A percentile compares a stretch with the other conserved stretches of the same genome.
Evolutionary conservation across 2,113 vertebrate species (phyloP).

Genomic region (Albula glossodonta): DNA sequence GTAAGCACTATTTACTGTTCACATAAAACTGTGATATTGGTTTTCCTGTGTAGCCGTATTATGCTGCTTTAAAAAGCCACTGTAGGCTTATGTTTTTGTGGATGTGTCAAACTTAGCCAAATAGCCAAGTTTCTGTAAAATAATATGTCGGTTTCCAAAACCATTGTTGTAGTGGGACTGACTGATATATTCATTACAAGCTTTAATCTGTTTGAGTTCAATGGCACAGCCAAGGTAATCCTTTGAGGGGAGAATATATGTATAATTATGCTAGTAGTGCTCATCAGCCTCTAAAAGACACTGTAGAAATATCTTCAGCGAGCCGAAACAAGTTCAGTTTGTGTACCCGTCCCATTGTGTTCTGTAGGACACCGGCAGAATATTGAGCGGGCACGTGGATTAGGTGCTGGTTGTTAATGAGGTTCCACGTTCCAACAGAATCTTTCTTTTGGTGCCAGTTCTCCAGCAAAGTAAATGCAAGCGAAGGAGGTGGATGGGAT

Average conservation of each 20-base stretch:
- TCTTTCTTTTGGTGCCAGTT: neutral
- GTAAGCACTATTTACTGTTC: no score
- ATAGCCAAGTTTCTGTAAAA: no score
- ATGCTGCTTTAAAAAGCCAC: no score
- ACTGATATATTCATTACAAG: constrained; percentile 17
- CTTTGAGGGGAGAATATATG: neutral
- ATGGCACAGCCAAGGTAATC: constrained; percentile 11
- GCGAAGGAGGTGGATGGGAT: no score
- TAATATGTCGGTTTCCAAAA: no score
- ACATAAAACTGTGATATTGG: no score
- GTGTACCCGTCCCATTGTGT: neutral
- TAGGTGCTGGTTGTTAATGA: constrained; percentile 1
- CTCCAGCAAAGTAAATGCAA: no score
- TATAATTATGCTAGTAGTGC: constrained; percentile 11
- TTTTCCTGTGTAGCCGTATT: no score
- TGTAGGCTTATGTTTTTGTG: neutral
- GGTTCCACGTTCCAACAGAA: neutral
- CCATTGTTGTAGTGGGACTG: constrained; percentile 16
- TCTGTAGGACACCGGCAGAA: neutral
- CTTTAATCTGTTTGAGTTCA: constrained; percentile 16
- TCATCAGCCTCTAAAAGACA: neutral
- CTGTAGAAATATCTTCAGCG: constrained; percentile 8
- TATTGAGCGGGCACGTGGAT: neutral
- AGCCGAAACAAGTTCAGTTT: neutral
- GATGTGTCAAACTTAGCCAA: neutral